phyloP scores from a whole-genome alignment of 2,797 vertebrate species.

The Lutjanus argentimaculatus region DNA sequence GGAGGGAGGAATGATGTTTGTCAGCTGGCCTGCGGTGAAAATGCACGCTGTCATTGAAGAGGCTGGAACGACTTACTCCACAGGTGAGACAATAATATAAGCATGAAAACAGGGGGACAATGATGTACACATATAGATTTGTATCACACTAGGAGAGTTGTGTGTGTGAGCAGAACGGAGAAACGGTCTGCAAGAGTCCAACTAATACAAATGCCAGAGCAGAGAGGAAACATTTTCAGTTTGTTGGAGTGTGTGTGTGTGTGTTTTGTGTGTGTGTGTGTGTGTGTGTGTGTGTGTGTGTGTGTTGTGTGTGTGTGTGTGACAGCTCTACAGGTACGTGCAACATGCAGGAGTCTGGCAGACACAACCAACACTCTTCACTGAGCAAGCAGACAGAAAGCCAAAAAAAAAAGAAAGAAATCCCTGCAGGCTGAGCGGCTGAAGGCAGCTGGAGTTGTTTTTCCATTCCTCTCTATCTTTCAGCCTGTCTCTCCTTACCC shows the following conservation, averaged over 20 bases:
- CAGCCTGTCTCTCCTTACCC: slow-evolving; percentile 38
- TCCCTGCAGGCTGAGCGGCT: slow-evolving; percentile 50
- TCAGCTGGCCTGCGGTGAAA: slow-evolving; percentile 14
- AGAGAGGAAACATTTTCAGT: slow-evolving; percentile 19
- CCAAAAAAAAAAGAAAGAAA: not conserved
- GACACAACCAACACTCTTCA: slow-evolving; percentile 44
- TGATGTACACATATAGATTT: slow-evolving; percentile 14
- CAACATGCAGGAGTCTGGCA: slow-evolving; percentile 58
- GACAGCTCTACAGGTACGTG: slow-evolving; percentile 53
- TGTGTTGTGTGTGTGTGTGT: slow-evolving; percentile 18
- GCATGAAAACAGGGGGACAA: not conserved
- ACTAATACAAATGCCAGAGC: slow-evolving; percentile 22
- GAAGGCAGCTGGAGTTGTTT: slow-evolving; percentile 65
- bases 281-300: slow-evolving; percentile 27
- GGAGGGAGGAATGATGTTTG: not conserved
- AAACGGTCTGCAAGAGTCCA: slow-evolving; percentile 19
- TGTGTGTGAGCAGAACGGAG: not conserved
- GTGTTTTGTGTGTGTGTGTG: slow-evolving; percentile 2
- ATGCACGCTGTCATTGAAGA: slow-evolving; percentile 1
- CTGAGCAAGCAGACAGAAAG: slow-evolving; percentile 25
- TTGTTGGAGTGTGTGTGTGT: slow-evolving; percentile 1
- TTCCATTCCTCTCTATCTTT: slow-evolving; percentile 42
- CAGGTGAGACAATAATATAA: not conserved
- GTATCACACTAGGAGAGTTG: slow-evolving; percentile 3
- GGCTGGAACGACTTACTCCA: not conserved